Conservation (phyloP, 2,797 vertebrate genomes). For the Ispidina picta region DNA sequence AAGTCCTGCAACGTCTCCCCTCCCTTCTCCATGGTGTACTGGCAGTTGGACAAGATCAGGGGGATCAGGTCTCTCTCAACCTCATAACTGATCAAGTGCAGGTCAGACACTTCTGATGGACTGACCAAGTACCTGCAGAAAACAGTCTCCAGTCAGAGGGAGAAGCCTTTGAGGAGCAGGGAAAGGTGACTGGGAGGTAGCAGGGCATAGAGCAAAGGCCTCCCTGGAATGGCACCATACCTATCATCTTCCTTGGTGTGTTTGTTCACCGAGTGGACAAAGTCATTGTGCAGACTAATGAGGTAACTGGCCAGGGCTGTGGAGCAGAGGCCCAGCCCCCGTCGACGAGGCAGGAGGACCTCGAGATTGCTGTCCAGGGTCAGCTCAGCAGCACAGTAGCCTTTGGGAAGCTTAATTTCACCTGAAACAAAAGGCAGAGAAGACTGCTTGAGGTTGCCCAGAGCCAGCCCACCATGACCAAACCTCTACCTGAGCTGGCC, state of each 20-base stretch:
- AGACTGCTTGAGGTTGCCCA: background rate
- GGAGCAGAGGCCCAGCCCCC: slow-evolving; percentile 88
- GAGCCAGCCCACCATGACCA: background rate
- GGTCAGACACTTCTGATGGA: slow-evolving; percentile 86
- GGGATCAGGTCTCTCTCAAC: slow-evolving; percentile 88
- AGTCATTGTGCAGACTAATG: slow-evolving; percentile 89
- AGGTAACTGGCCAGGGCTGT: slow-evolving; percentile 92
- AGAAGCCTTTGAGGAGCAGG: background rate
- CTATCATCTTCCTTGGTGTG: slow-evolving; percentile 81
- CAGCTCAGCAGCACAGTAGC: slow-evolving; percentile 82
- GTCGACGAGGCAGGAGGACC: slow-evolving; percentile 87
- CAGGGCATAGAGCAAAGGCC: background rate
- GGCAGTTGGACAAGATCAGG: slow-evolving; percentile 91
- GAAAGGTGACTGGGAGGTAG: background rate
- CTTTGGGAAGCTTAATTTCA: slow-evolving; percentile 88
- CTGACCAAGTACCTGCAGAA: slow-evolving; percentile 87
- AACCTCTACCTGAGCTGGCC: background rate
- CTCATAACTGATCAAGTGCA: slow-evolving; percentile 92
- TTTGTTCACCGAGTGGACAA: slow-evolving; percentile 82
- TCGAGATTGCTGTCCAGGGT: slow-evolving; percentile 80
- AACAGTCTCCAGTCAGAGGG: background rate
- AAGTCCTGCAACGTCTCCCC: slow-evolving; percentile 86
- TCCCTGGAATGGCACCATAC: slow-evolving; percentile 60
- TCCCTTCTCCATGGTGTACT: slow-evolving; percentile 91
- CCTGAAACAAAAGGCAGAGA: slow-evolving; percentile 73